These are phyloP conservation scores for Ctena decussata DNA, from an alignment of 2,888 invertebrate species.

Conservation along the genomic window DNA sequence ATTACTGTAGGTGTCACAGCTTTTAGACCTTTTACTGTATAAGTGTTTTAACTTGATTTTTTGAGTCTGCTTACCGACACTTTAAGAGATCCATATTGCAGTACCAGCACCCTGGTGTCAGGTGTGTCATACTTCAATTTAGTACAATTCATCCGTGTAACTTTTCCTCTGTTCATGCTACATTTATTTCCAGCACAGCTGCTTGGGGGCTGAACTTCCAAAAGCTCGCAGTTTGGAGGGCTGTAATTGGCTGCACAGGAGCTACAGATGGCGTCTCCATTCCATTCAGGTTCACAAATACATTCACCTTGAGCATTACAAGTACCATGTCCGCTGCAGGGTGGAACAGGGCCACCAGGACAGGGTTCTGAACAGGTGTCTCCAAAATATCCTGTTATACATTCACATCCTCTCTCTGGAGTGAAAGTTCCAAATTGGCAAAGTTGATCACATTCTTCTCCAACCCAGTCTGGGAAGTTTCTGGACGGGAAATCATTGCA, in stretches of 20 bases:
- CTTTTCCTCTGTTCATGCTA: neutral
- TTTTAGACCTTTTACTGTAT: too few species aligned
- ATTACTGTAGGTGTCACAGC: too few species aligned
- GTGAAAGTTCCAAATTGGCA: constrained; percentile 51
- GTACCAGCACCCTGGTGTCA: neutral
- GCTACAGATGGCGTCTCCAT: constrained; percentile 39
- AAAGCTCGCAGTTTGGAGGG: neutral
- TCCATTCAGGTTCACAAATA: constrained; percentile 74
- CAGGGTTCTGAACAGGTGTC: constrained; percentile 70
- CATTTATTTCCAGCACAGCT: neutral
- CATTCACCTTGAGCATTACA: constrained; percentile 72
- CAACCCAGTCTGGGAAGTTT: constrained; percentile 61
- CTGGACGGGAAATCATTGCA: constrained; percentile 43
- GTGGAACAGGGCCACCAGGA: constrained; percentile 75
- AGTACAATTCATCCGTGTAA: neutral
- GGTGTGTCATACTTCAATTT: neutral
- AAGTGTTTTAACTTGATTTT: too few species aligned
- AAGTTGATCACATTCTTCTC: constrained; percentile 54
- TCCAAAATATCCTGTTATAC: constrained; percentile 73
- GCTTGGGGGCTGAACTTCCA: neutral
- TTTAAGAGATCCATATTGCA: neutral
- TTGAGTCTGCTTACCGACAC: neutral
- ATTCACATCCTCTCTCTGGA: constrained; percentile 63
- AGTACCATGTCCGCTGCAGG: constrained; percentile 74
- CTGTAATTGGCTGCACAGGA: neutral